phyloP scores from a whole-genome alignment of 2,888 invertebrate species.

The Hirtodrosophila alboralis region DNA sequence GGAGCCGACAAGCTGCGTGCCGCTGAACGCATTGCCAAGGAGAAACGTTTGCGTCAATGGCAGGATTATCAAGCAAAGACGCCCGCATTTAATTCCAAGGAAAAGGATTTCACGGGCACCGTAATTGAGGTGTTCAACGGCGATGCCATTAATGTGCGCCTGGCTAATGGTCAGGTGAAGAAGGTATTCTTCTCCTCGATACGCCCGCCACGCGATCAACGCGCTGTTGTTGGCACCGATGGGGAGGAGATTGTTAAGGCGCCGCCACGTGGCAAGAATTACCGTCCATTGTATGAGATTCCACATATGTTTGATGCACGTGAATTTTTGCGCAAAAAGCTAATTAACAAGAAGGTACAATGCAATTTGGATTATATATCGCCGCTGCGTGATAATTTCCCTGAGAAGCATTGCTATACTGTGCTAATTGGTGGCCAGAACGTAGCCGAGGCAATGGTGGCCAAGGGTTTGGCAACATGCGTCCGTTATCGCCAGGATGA shows the following conservation, averaged over 20 bases:
- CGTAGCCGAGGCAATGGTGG: slow-evolving; percentile 96
- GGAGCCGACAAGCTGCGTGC: slow-evolving; percentile 92
- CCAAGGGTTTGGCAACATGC: slow-evolving; percentile 96
- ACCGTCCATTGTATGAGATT: slow-evolving; percentile 97
- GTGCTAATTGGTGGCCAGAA: slow-evolving; percentile 94
- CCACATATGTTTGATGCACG: slow-evolving; percentile 99
- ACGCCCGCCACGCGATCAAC: slow-evolving; percentile 93
- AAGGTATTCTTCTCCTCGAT: slow-evolving; percentile 98
- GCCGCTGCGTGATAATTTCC: slow-evolving; percentile 95
- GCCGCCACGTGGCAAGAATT: slow-evolving; percentile 89
- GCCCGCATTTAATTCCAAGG: slow-evolving; percentile 89
- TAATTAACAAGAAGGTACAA: slow-evolving; percentile 97
- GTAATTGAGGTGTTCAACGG: slow-evolving; percentile 97
- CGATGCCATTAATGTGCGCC: slow-evolving; percentile 95
- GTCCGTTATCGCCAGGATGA: slow-evolving; percentile 97
- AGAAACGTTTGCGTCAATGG: slow-evolving; percentile 94
- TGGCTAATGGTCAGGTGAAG: slow-evolving; percentile 90
- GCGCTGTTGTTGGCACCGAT: slow-evolving; percentile 88
- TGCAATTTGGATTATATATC: slow-evolving; percentile 98
- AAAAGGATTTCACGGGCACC: slow-evolving; percentile 91
- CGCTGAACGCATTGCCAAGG: slow-evolving; percentile 95
- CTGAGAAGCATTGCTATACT: slow-evolving; percentile 98
- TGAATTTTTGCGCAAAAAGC: slow-evolving; percentile 97
- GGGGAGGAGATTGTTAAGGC: slow-evolving; percentile 87
- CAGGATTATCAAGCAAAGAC: slow-evolving; percentile 93